phyloP scores from a whole-genome alignment of 2,797 vertebrate genomes.

The Denticeps clupeoides region DNA sequence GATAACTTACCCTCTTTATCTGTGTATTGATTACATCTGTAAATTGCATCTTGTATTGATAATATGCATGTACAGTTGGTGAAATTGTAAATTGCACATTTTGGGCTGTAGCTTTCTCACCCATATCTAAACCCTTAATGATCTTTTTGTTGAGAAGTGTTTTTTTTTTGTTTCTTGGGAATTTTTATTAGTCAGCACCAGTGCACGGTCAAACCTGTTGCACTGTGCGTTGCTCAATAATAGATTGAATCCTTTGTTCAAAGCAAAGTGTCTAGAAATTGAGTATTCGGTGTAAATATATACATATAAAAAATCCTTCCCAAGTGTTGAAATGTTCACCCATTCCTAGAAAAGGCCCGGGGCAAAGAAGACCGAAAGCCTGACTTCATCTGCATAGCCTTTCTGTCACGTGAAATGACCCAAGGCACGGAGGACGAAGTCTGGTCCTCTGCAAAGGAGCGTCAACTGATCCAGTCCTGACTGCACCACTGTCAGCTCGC shows the following conservation, averaged over 20 bases:
- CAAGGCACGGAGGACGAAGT: slow-evolving; percentile 33
- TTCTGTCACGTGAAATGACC: slow-evolving; percentile 46
- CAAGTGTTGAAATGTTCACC: neutral
- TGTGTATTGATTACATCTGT: slow-evolving; percentile 13
- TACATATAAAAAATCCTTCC: neutral
- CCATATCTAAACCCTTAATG: too few species aligned
- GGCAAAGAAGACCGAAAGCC: slow-evolving; percentile 22
- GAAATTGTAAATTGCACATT: slow-evolving; percentile 4
- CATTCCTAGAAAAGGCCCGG: neutral
- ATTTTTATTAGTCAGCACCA: too few species aligned
- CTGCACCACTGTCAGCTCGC: slow-evolving; percentile 44
- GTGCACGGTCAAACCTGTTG: too few species aligned
- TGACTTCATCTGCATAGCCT: slow-evolving; percentile 37
- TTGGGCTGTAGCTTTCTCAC: too few species aligned
- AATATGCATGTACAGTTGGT: neutral
- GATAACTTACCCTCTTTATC: slow-evolving; percentile 15
- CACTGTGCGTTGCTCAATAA: too few species aligned
- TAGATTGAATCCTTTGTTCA: too few species aligned
- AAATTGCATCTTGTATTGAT: neutral
- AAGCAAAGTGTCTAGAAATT: neutral
- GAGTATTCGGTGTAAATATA: neutral
- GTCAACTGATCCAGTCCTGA: slow-evolving; percentile 39
- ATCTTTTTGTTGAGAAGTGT: too few species aligned
- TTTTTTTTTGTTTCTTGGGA: too few species aligned
- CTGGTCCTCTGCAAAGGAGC: slow-evolving; percentile 44